Percentiles rank a stretch among this genome's conserved stretches.
phyloP scores from a whole-genome alignment of 53 echinoderm and acorn worm genomes.

The Henricia sp. region DNA sequence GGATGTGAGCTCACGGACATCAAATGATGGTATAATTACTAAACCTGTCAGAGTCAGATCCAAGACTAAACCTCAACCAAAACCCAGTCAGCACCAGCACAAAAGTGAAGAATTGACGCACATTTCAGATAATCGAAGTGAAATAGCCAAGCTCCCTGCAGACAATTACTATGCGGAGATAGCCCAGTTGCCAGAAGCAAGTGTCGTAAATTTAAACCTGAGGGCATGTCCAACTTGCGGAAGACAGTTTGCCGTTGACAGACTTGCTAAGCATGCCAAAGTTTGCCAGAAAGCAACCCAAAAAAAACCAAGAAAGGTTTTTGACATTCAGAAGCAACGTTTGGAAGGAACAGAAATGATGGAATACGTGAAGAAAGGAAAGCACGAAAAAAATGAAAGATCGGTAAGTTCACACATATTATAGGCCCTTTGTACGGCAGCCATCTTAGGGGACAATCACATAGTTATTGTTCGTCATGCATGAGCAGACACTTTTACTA shows the following conservation, averaged over 20 bases:
- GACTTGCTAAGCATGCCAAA: slow-evolving; percentile 77
- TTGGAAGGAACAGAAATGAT: slow-evolving; percentile 77
- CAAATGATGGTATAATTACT: slow-evolving; percentile 29
- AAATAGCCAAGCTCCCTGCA: not conserved
- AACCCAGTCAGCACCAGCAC: slow-evolving; percentile 17
- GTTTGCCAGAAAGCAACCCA: slow-evolving; percentile 74
- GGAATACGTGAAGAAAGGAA: slow-evolving; percentile 63
- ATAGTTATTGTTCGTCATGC: not conserved
- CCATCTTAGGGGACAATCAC: not conserved
- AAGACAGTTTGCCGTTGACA: slow-evolving; percentile 77
- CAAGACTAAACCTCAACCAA: not conserved
- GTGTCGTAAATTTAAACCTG: slow-evolving; percentile 48
- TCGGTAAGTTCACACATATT: slow-evolving; percentile 53
- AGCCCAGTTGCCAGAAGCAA: slow-evolving; percentile 44
- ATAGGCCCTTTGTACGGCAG: not conserved
- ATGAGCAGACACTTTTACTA: not conserved
- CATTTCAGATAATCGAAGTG: not conserved
- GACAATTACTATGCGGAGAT: slow-evolving; percentile 60
- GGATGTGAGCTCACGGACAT: not conserved
- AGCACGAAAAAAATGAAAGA: slow-evolving; percentile 63
- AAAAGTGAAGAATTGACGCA: not conserved
- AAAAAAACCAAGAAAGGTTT: slow-evolving; percentile 78
- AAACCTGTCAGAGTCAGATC: slow-evolving; percentile 21
- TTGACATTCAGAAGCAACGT: slow-evolving; percentile 74
- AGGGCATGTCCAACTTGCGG: slow-evolving; percentile 76